phyloP scores from a whole-genome alignment of 2,888 invertebrate species.

The Synergus gifuensis region DNA sequence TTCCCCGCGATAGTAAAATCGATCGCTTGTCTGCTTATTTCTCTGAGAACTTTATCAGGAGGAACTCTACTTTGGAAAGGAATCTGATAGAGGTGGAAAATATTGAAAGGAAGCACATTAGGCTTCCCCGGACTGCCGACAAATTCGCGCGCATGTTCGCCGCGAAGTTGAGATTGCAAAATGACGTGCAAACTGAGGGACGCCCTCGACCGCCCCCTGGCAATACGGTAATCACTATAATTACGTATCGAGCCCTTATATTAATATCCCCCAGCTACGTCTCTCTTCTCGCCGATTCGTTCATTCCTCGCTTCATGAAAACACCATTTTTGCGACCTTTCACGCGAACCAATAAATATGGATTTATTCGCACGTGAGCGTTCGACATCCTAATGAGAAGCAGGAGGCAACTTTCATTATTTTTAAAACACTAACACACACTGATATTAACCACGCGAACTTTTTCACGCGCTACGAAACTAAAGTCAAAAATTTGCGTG shows the following conservation, averaged over 20 bases:
- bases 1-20: background rate
- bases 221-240: conserved; percentile 78
- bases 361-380: conserved; percentile 57
- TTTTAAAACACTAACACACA: background rate
- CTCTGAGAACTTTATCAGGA: background rate
- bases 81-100: conserved; percentile 16
- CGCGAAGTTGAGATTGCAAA: conserved; percentile 75
- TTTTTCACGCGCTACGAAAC: background rate
- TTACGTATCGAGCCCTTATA: conserved; percentile 78
- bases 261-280: conserved; percentile 76
- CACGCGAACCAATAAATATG: conserved; percentile 67
- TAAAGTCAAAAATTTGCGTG: conserved; percentile 1
- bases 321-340: conserved; percentile 63
- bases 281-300: conserved; percentile 62
- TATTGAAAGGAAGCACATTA: conserved; percentile 44
- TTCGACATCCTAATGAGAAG: conserved; percentile 37
- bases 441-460: background rate
- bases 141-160: conserved; percentile 72
- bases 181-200: conserved; percentile 78
- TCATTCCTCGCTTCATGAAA: conserved; percentile 57
- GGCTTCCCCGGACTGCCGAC: conserved; percentile 63
- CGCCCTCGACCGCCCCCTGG: conserved; percentile 77
- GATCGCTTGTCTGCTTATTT: background rate
- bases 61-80: background rate
- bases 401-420: conserved; percentile 12